A percentile compares a stretch with the other conserved stretches of the same genome.
phyloP scores from a whole-genome alignment of 2,888 invertebrate species.

The Philereme transversata region DNA sequence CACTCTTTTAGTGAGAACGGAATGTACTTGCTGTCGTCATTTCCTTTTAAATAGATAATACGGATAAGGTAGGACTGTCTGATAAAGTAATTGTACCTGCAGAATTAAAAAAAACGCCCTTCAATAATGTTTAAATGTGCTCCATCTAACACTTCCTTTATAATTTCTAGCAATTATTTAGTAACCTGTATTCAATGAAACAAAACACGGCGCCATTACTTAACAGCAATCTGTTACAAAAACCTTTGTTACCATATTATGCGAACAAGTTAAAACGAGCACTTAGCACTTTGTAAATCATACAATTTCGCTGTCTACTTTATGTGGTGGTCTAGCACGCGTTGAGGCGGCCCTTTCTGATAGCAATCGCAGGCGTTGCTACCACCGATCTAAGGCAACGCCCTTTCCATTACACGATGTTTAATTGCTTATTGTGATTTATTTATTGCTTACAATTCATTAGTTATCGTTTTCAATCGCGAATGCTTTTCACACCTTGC shows the following conservation, averaged over 20 bases:
- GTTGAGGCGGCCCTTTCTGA: slow-evolving; percentile 67
- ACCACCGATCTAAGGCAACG: slow-evolving; percentile 61
- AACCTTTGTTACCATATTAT: slow-evolving; percentile 44
- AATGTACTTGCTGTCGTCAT: background rate
- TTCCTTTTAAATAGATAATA: slow-evolving; percentile 2
- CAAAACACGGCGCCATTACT: slow-evolving; percentile 22
- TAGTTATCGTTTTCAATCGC: slow-evolving; percentile 32
- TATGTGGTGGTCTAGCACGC: slow-evolving; percentile 63
- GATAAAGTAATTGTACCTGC: background rate
- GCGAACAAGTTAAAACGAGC: slow-evolving; percentile 62
- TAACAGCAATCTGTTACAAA: slow-evolving; percentile 40
- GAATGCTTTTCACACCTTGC: slow-evolving; percentile 34
- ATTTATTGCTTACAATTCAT: slow-evolving; percentile 55
- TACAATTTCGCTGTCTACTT: slow-evolving; percentile 61
- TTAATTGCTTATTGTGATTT: slow-evolving; percentile 68
- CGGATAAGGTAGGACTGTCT: background rate
- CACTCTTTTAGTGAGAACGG: slow-evolving; percentile 5
- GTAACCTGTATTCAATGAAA: slow-evolving; percentile 14
- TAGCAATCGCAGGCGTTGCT: slow-evolving; percentile 73
- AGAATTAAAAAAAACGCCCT: too few relatives aligned
- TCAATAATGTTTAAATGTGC: background rate
- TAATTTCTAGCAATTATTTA: slow-evolving; percentile 3
- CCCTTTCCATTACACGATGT: slow-evolving; percentile 66
- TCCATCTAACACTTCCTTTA: background rate
- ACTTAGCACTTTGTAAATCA: slow-evolving; percentile 67